A percentile compares a stretch with the other conserved stretches of the same genome.
These are phyloP conservation scores for Erpornis zantholeuca DNA, from an alignment of 2,113 vertebrate species.

Conservation along the genomic window DNA sequence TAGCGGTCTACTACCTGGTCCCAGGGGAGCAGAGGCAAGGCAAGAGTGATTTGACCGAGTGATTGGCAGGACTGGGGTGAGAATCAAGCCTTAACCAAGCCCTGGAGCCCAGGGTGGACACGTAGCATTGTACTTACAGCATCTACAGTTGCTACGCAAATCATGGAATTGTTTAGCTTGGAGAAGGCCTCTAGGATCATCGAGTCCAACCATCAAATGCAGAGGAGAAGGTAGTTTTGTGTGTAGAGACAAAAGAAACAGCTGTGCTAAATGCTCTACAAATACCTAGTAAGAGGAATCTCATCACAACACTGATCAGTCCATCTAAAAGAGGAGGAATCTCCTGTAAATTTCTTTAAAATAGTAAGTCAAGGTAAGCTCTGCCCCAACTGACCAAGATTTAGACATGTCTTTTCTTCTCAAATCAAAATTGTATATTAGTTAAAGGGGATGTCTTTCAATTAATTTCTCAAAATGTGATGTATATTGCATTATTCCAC, in stretches of 20 bases:
- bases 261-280: background rate
- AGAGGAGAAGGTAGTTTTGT: background rate
- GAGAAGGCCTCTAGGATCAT: background rate
- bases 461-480: background rate
- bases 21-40: background rate
- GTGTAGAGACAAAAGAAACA: background rate
- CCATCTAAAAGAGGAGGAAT: background rate
- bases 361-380: background rate
- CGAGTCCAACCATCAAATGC: background rate
- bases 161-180: background rate
- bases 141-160: background rate
- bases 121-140: rapidly evolving
- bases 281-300: background rate
- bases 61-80: background rate
- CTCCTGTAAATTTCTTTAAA: background rate
- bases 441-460: background rate
- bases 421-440: background rate
- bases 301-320: background rate
- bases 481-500: background rate
- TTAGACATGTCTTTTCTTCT: background rate
- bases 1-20: background rate
- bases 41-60: background rate
- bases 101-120: background rate
- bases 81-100: background rate
- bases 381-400: background rate